Conservation (phyloP, 2,888 invertebrate species). For the Caenorhabditis angaria region DNA sequence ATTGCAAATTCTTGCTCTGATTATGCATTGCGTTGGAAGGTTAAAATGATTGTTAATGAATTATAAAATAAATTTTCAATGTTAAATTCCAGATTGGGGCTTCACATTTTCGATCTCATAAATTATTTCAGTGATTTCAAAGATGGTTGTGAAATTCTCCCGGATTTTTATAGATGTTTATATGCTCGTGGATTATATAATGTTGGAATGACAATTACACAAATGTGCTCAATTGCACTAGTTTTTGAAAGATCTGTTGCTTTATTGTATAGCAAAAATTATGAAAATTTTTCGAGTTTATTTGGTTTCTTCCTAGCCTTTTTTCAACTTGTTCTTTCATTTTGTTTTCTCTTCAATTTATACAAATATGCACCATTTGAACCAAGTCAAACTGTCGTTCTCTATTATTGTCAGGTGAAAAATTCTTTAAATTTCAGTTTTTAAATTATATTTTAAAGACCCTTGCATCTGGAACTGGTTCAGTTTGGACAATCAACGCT, state of each 20-base stretch:
- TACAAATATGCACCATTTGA: conserved; percentile 34
- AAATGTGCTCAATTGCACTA: conserved; percentile 24
- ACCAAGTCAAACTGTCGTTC: conserved; percentile 17
- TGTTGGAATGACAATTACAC: conserved; percentile 28
- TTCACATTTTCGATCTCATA: conserved; percentile 24
- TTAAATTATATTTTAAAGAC: conserved; percentile 24
- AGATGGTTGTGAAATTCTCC: conserved; percentile 28
- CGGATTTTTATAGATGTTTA: conserved; percentile 32
- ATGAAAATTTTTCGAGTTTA: conserved; percentile 18
- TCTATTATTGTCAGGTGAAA: conserved; percentile 26
- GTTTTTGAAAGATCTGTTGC: conserved; percentile 29
- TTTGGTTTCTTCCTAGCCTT: conserved; percentile 23
- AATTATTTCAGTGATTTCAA: conserved; percentile 19
- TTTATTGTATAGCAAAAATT: conserved; percentile 14
- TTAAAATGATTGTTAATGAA: neutral
- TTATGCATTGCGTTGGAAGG: conserved; percentile 29
- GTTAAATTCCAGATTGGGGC: conserved; percentile 31
- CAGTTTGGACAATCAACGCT: conserved; percentile 40
- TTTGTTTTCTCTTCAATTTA: conserved; percentile 37
- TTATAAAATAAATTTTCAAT: too few species aligned
- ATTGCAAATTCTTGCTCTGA: conserved; percentile 26
- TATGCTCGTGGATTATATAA: conserved; percentile 28
- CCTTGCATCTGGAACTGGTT: conserved; percentile 27
- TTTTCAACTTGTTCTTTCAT: conserved; percentile 26
- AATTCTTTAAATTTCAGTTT: neutral